Evolutionary conservation across 2,797 vertebrate species (phyloP), one percentile per base, ranked within the genome.

Genomic region (Gymnothorax javanicus): DNA sequence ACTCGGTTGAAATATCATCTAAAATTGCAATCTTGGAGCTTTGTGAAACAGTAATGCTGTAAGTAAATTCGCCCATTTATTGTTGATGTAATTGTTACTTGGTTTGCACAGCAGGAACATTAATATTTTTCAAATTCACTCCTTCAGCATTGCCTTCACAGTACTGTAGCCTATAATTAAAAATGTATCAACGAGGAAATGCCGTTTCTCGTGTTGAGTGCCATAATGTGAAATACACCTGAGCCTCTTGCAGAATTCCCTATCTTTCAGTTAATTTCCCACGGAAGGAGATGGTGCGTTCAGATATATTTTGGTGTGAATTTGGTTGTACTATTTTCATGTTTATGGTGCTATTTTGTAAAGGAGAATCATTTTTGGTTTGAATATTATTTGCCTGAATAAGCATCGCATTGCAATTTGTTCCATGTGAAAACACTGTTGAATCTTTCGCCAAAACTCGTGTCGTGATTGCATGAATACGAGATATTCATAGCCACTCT

Each of bases 21-120:
- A 95, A 95, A 95, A 95, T 94, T 96, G 93, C 92, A 91, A 92
- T 95, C 93, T 95, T 96, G 96, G 96, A 96, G 95, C 95, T 97
- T 97, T 98, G 97, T 97, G 97, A 97, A 94, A 97, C 95, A 96
- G 96, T 95, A 95, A 96, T 96, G 97, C 97, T 96, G 98, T 98
- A 95, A 98, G 97, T 97, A 93, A 88, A 54, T 90, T 64, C 86
- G 71, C 12, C 62, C 11, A 50, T 84, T 43, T 82, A 73, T 50
- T 67, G 50, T 67, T 81, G 7, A 11, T 79, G 54, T 83, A 20
- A 86, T 13, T 20, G 20, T 50, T 54, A 54, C 43, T 86, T 81
- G 50, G 71, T 77, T 43, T 67, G 50, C 69, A 62, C 58, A 56
- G 3, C 54, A 25, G 12, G 52, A 83, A 17, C 58, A 58, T 9